Evolutionary conservation across 2,797 vertebrate species (phyloP).

Genomic region (Selene dorsalis): DNA sequence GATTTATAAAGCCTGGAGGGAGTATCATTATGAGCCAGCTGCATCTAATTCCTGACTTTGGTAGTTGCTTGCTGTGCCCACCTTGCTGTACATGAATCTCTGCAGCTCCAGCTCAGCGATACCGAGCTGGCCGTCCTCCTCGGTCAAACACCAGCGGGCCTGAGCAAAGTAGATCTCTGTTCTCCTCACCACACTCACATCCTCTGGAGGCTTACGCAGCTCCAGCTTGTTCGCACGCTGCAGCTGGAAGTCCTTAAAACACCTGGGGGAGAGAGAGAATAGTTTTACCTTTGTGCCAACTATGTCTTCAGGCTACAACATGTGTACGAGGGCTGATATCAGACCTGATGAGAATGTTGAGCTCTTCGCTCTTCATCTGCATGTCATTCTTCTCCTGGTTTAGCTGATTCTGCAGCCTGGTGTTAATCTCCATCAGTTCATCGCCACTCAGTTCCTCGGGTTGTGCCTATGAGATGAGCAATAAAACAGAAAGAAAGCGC

Average conservation of each 20-base stretch:
- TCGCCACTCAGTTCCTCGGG: constrained; percentile 90
- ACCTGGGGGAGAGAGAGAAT: constrained; percentile 78
- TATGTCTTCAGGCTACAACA: background rate
- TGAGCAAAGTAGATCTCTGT: constrained; percentile 98
- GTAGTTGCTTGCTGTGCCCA: constrained; percentile 58
- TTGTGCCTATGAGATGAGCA: constrained; percentile 83
- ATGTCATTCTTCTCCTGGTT: constrained; percentile 95
- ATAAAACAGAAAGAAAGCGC: background rate
- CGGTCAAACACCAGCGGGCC: constrained; percentile 96
- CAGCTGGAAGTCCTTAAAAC: constrained; percentile 98
- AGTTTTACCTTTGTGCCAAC: background rate
- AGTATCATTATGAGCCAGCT: background rate
- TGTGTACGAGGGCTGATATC: background rate
- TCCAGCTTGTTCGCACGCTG: constrained; percentile 98
- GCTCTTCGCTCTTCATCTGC: constrained; percentile 98
- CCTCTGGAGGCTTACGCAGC: constrained; percentile 94
- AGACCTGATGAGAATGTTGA: constrained; percentile 98
- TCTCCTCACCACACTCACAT: constrained; percentile 94
- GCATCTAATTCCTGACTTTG: background rate
- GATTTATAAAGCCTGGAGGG: background rate
- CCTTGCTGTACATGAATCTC: constrained; percentile 99
- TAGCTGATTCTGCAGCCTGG: constrained; percentile 93
- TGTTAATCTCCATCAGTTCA: constrained; percentile 90
- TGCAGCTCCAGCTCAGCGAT: constrained; percentile 98
- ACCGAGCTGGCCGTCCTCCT: constrained; percentile 97